Base-by-base conservation (phyloP, 2,888 invertebrate species). In the Erebia epiphron region DNA sequence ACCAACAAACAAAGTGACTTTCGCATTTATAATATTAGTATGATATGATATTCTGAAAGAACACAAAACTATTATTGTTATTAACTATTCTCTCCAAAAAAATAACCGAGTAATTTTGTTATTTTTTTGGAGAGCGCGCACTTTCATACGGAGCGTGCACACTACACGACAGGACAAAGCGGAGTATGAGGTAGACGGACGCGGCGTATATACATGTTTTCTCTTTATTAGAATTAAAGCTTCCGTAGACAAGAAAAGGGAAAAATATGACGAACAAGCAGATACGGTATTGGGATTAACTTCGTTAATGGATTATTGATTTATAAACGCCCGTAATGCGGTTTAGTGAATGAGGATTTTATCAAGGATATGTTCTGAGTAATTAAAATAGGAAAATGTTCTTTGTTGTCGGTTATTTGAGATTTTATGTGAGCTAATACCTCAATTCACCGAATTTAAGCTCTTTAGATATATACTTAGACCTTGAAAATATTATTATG, bases 271-370 rank as follows among this genome's bases (percentile, higher is more conserved):
- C 61, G 65, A 69, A 62, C 57, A 62, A 26, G 54, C 60, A 54
- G 61, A 70, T 67, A 66, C 67, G 64, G 61, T 66, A 70, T 73
- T 70, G 41, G 71, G 73, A 73, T 75, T 74, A 75, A 75, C 70
- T 70, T 73, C 62, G 70, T 69, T 72, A 73, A 73, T 75, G 70
- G 73, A 62, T 72, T 74, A 72, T 72, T 70, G 69, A 72, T 74
- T 74, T 74, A 66, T 70, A 65, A 70, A 49, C 63, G 66, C 49
- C 64, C 50, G 43, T 60, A 43, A 54, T n/a, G 54, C 35, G 66
- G 56, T 56, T 46, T 43, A 43, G 56, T 14, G 46, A 43, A 56
- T 56, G 56, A 26, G 66, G 43, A 46, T 66, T 66, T 66, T 66
- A 66, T 46, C 46, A 66, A 66, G 66, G 66, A 66, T 57, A 66